Evolutionary conservation across 2,113 vertebrate species (phyloP).

Genomic region (Nannobrachium achirus): DNA sequence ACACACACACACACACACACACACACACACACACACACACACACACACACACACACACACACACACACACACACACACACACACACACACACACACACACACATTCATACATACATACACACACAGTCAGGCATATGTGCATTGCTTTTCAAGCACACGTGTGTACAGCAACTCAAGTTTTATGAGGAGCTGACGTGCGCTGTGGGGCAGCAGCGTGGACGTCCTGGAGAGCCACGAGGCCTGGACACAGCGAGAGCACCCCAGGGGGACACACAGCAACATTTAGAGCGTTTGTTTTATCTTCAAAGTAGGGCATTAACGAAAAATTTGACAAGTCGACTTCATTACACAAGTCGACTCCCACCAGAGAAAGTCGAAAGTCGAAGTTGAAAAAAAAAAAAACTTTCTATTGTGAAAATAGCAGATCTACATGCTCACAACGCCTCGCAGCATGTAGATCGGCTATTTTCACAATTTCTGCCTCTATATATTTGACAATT

Average conservation of each 20-base stretch:
- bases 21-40: not conserved
- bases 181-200: slow-evolving; percentile 11
- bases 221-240: slow-evolving; percentile 25
- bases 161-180: slow-evolving; percentile 16
- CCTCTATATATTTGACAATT: too few species aligned
- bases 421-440: too few species aligned
- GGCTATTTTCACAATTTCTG: too few species aligned
- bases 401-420: too few species aligned
- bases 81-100: not conserved
- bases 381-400: too few species aligned
- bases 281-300: too few species aligned
- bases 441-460: too few species aligned
- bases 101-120: not conserved
- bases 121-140: slow-evolving; percentile 1
- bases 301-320: too few species aligned
- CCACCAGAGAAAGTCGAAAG: too few species aligned
- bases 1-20: not conserved
- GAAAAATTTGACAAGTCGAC: too few species aligned
- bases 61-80: slow-evolving; percentile 13
- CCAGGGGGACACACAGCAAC: too few species aligned
- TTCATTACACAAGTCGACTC: too few species aligned
- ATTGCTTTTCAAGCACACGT: slow-evolving; percentile 1
- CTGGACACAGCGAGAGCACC: not conserved
- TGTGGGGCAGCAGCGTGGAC: slow-evolving; percentile 3
- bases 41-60: not conserved